These are phyloP conservation scores for Linnaemya tessellans DNA, from an alignment of 2,888 invertebrate species.

Conservation along the genomic window DNA sequence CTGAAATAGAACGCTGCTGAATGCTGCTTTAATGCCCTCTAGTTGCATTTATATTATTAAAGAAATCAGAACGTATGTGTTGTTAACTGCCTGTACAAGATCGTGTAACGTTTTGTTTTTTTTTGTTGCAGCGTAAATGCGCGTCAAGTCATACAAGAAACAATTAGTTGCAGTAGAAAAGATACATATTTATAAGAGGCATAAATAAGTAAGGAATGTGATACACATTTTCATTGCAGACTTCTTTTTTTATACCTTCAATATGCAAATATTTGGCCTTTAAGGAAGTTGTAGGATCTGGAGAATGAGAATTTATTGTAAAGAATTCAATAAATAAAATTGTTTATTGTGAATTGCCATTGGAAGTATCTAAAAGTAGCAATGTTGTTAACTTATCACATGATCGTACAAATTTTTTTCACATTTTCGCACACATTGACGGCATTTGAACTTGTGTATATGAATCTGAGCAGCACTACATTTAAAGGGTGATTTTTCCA, in stretches of 20 bases:
- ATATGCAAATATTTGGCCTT: constrained; percentile 56
- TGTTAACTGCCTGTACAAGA: constrained; percentile 28
- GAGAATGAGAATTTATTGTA: constrained; percentile 46
- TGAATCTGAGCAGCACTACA: no score
- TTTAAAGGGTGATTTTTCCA: no score
- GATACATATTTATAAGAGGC: constrained; percentile 16
- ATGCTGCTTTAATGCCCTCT: constrained; percentile 40
- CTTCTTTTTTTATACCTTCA: constrained; percentile 27
- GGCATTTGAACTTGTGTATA: no score
- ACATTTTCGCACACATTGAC: no score
- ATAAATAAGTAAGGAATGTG: constrained; percentile 10
- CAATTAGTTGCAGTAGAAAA: constrained; percentile 18
- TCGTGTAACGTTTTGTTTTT: constrained; percentile 17
- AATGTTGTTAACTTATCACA: neutral
- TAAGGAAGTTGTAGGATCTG: constrained; percentile 24
- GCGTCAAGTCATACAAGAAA: neutral
- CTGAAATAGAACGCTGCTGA: constrained; percentile 18
- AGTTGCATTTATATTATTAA: constrained; percentile 33
- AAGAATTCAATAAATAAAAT: constrained; percentile 12
- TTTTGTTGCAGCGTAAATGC: neutral
- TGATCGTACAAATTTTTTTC: no score
- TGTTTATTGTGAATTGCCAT: neutral
- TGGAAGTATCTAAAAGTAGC: neutral
- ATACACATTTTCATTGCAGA: constrained; percentile 30
- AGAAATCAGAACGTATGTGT: constrained; percentile 29